Conservation (phyloP, 2,888 invertebrate genomes). For the Campoplex capitator region DNA sequence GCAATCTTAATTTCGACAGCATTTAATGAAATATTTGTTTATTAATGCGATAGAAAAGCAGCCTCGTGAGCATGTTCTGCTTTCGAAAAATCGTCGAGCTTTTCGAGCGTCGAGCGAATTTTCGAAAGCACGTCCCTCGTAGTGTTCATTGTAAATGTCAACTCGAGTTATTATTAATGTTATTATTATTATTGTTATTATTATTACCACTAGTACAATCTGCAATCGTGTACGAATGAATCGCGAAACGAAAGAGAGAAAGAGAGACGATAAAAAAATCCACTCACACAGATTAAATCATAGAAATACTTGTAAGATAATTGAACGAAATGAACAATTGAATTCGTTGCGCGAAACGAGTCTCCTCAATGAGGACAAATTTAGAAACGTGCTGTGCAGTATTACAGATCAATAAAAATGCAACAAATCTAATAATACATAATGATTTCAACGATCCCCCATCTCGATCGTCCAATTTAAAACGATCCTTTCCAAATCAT, state of each 20-base stretch:
- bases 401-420: constrained; percentile 81
- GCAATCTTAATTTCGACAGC: constrained; percentile 51
- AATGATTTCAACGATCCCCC: background rate
- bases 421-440: constrained; percentile 42
- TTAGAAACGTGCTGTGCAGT: constrained; percentile 79
- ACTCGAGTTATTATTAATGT: constrained; percentile 63
- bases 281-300: constrained; percentile 44
- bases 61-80: constrained; percentile 25
- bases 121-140: constrained; percentile 49
- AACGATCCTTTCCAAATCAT: constrained; percentile 1
- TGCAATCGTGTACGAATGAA: constrained; percentile 71
- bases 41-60: constrained; percentile 25
- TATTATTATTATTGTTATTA: constrained; percentile 42
- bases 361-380: constrained; percentile 71
- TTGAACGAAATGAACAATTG: constrained; percentile 37
- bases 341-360: constrained; percentile 64
- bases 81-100: constrained; percentile 26
- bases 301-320: constrained; percentile 63
- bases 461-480: background rate
- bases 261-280: constrained; percentile 34
- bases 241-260: constrained; percentile 25
- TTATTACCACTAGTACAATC: constrained; percentile 70
- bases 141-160: constrained; percentile 63
- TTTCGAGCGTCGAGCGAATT: constrained; percentile 38
- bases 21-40: constrained; percentile 64